Evolutionary conservation across 1,140 invertebrate species (phyloP), one percentile per base, ranked within the genome.

Genomic region (Potamilus streckersoni): DNA sequence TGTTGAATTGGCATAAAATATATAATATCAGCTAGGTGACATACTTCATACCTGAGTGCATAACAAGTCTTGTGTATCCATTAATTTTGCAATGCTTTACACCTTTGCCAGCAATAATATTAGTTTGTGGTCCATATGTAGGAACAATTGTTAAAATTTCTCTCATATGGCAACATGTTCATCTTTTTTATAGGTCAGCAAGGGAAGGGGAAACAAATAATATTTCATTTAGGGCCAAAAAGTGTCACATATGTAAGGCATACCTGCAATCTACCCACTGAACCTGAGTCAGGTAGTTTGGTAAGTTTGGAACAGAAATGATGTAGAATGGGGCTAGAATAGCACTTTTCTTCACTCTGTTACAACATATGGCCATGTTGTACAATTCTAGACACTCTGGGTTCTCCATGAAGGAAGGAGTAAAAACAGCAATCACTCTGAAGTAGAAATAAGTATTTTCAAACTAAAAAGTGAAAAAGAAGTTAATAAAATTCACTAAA

Each of bases 231-330:
- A 49, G 38, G 2, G 38, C 38, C 38, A 49, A 49, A 49, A 49
- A 49, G 11, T 11, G 6, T 49, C 38, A 49, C 38, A 49, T 49
- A 49, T 49, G 19, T 19, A n/a, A 62, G 6, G 17, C 74, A 49
- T 63, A 87, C 86, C 86, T 82, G 81, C 83, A 86, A 49, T 86
- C 84, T 59, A 85, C 81, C 76, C 85, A 88, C 79, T 88, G 86
- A 15, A 86, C 80, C 17, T 86, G 74, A 31, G 72, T 71, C 82
- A 88, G 85, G 78, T 87, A 87, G 60, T 79, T 75, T 3, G 86
- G 85, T n/a, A 87, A 60, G n/a, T 65, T 59, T 15, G 70, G 55
- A 15, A 87, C 73, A 8, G 78, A 81, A 57, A 84, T 74, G 6
- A 86, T 31, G 61, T 83, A 84, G 67, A 87, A 78, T 3, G 86